Conservation (phyloP, 2,113 vertebrate genomes). For the Oceanodroma tethys region DNA sequence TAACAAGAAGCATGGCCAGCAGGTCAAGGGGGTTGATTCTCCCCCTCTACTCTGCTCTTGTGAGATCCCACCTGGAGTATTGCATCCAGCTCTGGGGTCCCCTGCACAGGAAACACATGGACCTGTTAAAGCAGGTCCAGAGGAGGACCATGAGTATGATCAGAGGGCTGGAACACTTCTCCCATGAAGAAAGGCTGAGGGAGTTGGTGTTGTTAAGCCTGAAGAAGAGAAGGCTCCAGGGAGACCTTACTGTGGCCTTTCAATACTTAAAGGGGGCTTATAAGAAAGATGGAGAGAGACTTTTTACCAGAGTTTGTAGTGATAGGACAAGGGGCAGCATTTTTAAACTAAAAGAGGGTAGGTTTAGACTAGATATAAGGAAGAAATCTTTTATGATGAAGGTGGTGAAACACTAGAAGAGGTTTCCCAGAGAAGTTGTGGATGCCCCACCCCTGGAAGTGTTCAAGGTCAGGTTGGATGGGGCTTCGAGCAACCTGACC, state of each 20-base stretch:
- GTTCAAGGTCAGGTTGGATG: no score
- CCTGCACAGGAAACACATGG: neutral
- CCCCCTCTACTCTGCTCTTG: neutral
- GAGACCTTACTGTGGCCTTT: neutral
- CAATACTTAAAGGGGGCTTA: neutral
- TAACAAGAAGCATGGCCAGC: neutral
- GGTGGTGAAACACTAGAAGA: no score
- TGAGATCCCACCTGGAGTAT: neutral
- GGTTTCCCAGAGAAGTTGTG: no score
- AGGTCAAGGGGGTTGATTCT: neutral
- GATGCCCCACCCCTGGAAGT: no score
- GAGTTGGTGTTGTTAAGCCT: neutral
- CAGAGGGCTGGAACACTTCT: neutral
- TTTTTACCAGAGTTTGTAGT: no score
- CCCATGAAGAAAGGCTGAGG: neutral
- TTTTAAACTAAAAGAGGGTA: no score
- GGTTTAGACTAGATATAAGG: no score
- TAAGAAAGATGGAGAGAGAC: neutral
- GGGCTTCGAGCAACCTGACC: no score
- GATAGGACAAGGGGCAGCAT: no score
- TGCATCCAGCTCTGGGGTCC: neutral
- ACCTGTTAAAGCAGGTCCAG: neutral
- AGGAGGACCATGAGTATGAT: neutral
- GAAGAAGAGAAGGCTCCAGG: neutral
- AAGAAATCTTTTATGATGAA: no score